Conservation (phyloP, 2,888 invertebrate genomes). For the Meteorus colon region DNA sequence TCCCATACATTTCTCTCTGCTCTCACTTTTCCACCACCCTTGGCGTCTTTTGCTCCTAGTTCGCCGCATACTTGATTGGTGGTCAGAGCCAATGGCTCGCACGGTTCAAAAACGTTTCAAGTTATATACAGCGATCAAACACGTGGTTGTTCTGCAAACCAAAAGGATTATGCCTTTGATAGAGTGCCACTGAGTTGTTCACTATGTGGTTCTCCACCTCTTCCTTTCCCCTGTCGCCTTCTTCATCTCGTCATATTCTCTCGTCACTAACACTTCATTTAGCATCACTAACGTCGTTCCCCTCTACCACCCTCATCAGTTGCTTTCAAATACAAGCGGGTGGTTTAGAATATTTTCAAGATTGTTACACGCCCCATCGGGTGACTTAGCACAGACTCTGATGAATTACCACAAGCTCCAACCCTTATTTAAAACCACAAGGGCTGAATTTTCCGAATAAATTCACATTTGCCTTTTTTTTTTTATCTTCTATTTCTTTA, state of each 20-base stretch:
- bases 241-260: conserved; percentile 10
- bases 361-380: conserved; percentile 51
- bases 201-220: conserved; percentile 21
- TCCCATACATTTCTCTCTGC: not conserved
- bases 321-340: conserved; percentile 24
- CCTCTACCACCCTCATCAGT: conserved; percentile 15
- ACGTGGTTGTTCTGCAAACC: conserved; percentile 40
- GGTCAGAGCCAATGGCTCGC: conserved; percentile 39
- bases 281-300: not conserved
- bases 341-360: conserved; percentile 40
- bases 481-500: not conserved
- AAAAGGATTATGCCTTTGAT: conserved; percentile 42
- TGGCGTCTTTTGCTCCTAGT: conserved; percentile 27
- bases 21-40: conserved; percentile 8
- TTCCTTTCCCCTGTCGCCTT: conserved; percentile 6
- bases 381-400: not conserved
- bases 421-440: conserved; percentile 7
- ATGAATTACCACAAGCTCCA: not conserved
- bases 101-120: conserved; percentile 1
- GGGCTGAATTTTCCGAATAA: conserved; percentile 4
- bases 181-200: not conserved
- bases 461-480: not conserved
- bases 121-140: conserved; percentile 46
- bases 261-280: conserved; percentile 3
- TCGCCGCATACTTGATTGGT: conserved; percentile 19